These are phyloP conservation scores for Venturia canescens DNA, from an alignment of 1,140 invertebrate species.

Conservation along the genomic window DNA sequence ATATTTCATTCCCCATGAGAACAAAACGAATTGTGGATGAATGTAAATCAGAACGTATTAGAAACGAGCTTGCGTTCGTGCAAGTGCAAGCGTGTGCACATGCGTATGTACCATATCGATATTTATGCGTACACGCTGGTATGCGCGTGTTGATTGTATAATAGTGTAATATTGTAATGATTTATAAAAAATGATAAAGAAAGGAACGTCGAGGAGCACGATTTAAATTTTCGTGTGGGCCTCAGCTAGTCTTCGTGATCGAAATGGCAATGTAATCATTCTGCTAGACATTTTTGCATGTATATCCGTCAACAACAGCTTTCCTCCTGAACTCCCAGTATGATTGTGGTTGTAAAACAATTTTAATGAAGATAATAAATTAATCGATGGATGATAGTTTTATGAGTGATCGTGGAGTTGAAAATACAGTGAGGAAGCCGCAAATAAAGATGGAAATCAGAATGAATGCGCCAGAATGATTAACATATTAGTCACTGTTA, in stretches of 20 bases:
- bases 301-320: conserved; percentile 61
- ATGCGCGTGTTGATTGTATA: too few species aligned
- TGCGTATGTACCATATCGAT: not conserved
- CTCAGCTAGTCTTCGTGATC: conserved; percentile 71
- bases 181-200: conserved; percentile 3
- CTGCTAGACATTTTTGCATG: conserved; percentile 62
- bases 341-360: conserved; percentile 51
- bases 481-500: conserved; percentile 70
- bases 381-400: conserved; percentile 46
- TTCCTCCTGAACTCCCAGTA: not conserved
- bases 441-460: conserved; percentile 18
- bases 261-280: conserved; percentile 61
- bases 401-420: not conserved
- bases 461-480: conserved; percentile 49
- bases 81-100: too few species aligned
- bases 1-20: too few species aligned
- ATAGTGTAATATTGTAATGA: not conserved
- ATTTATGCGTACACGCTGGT: not conserved
- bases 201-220: conserved; percentile 49
- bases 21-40: too few species aligned
- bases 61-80: not conserved
- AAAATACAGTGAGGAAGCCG: conserved; percentile 14
- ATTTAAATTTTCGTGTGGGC: conserved; percentile 64
- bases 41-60: not conserved
- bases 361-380: conserved; percentile 47